A percentile compares a stretch with the other conserved stretches of the same genome.
These are phyloP conservation scores for Ochropleura leucogaster DNA, from an alignment of 2,888 invertebrate species.

Conservation along the genomic window DNA sequence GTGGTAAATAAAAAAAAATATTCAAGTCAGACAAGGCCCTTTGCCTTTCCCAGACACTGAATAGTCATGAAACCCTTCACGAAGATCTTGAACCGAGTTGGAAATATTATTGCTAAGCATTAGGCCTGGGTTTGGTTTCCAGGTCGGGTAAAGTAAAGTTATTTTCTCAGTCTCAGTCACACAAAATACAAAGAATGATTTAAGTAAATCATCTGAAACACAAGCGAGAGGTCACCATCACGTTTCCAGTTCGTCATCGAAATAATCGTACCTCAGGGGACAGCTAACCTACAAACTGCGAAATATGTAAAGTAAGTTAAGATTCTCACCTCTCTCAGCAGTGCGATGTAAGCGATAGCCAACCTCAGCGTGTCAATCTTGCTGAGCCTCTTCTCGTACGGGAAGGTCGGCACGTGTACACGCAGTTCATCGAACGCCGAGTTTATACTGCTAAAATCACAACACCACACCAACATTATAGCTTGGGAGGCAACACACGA, in stretches of 20 bases:
- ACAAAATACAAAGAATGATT: neutral
- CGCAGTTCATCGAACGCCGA: slow-evolving; percentile 99
- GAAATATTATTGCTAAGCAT: neutral
- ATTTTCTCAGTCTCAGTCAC: neutral
- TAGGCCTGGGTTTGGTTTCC: neutral
- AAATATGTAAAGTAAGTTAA: neutral
- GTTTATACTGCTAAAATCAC: slow-evolving; percentile 98
- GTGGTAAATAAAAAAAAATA: neutral
- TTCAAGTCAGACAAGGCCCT: neutral
- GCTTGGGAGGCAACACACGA: slow-evolving; percentile 60
- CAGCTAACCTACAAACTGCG: neutral
- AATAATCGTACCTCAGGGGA: neutral
- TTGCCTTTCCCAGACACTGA: neutral
- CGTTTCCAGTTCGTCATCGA: neutral
- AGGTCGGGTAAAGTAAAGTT: neutral
- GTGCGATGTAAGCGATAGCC: slow-evolving; percentile 99
- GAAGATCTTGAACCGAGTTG: neutral
- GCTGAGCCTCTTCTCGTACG: slow-evolving; percentile 99
- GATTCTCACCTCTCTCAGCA: slow-evolving; percentile 93
- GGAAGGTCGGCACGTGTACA: slow-evolving; percentile 99
- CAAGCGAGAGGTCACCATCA: neutral
- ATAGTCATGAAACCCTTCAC: neutral
- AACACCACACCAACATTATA: slow-evolving; percentile 84
- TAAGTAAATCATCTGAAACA: neutral
- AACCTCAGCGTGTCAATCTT: slow-evolving; percentile 99